Conservation (phyloP, 1,140 invertebrate genomes). For the Diplogasteroides magnus region DNA sequence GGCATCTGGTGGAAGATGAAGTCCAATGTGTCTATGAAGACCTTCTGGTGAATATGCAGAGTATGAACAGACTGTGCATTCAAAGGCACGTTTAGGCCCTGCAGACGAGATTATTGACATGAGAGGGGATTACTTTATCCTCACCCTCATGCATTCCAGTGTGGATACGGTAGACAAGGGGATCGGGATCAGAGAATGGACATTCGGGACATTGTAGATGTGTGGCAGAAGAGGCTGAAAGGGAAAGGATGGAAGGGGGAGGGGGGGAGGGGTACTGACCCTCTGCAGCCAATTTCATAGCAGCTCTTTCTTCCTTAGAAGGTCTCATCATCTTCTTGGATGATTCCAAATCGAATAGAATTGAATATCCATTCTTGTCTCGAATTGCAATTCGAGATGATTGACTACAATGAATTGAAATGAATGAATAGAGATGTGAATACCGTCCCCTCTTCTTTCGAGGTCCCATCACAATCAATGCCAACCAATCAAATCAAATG, state of each 20-base stretch:
- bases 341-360: not conserved
- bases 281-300: not conserved
- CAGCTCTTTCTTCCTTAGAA: not conserved
- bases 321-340: not conserved
- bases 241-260: not conserved
- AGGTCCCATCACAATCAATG: too few species aligned
- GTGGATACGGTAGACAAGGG: conserved; percentile 1
- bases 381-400: too few species aligned
- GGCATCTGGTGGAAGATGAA: conserved; percentile 6
- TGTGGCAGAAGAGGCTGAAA: not conserved
- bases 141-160: conserved; percentile 1
- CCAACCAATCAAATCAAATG: too few species aligned
- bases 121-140: too few species aligned
- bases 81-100: not conserved
- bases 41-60: conserved; percentile 2
- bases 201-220: conserved; percentile 10
- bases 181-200: not conserved
- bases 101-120: not conserved
- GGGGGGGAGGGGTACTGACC: not conserved
- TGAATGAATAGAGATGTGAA: too few species aligned
- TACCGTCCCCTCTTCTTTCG: too few species aligned
- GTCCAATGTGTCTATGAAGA: conserved; percentile 9
- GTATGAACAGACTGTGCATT: not conserved
- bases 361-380: not conserved
- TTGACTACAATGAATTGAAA: too few species aligned